These are phyloP conservation scores for Heliconius eleuchia DNA, from an alignment of 1,140 invertebrate genomes.

Conservation along the genomic window DNA sequence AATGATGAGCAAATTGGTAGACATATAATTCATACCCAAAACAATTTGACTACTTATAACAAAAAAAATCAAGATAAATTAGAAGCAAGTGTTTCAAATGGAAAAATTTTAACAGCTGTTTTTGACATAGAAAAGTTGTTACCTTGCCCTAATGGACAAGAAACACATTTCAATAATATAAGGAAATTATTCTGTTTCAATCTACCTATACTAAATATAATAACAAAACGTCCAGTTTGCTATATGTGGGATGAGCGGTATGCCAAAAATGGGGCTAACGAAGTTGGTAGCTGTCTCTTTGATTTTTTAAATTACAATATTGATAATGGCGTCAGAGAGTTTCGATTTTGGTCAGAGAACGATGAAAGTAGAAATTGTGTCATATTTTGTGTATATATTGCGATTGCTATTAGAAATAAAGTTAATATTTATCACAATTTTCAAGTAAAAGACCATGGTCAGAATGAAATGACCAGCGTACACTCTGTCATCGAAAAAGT, in stretches of 20 bases:
- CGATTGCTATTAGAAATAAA: not conserved
- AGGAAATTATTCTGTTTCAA: constrained; percentile 18
- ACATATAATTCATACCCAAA: constrained; percentile 19
- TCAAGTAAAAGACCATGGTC: not conserved
- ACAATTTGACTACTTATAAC: constrained; percentile 5
- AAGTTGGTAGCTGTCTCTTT: not conserved
- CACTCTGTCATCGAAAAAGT: constrained; percentile 4
- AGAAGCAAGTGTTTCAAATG: constrained; percentile 17
- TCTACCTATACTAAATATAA: constrained; percentile 8
- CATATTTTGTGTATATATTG: not conserved
- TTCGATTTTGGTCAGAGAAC: not conserved
- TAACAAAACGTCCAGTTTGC: not conserved
- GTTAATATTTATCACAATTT: constrained; percentile 1
- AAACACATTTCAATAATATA: constrained; percentile 14
- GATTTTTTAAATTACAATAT: not conserved
- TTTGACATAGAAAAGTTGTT: constrained; percentile 23
- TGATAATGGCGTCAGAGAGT: not conserved
- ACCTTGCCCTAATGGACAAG: not conserved
- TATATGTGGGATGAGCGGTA: constrained; percentile 12
- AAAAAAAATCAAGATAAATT: constrained; percentile 19
- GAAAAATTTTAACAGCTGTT: constrained; percentile 16
- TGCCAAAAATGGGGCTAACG: not conserved
- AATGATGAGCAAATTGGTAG: constrained; percentile 11
- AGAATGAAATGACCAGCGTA: not conserved
- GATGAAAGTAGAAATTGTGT: not conserved